These are phyloP conservation scores for Pseudomyrmex sp. DNA, from an alignment of 1,140 invertebrate genomes.

Conservation along the genomic window DNA sequence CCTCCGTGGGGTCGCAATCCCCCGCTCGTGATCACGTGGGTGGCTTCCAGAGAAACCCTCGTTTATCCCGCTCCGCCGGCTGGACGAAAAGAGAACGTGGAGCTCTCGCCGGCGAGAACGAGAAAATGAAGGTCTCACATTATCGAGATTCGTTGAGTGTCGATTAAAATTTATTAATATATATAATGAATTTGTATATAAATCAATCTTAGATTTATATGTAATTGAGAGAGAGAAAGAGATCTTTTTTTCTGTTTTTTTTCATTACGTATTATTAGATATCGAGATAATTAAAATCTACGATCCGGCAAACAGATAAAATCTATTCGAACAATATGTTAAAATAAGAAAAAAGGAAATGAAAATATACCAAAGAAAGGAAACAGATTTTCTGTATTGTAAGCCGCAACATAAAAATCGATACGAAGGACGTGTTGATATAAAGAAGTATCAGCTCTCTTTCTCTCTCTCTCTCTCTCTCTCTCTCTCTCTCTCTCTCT, in stretches of 20 bases:
- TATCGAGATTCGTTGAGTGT: constrained; percentile 28
- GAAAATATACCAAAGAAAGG: not conserved
- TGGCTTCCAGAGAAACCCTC: constrained; percentile 63
- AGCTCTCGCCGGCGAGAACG: not conserved
- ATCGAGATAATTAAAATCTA: too few relatives aligned
- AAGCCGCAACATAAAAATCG: not conserved
- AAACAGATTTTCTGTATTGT: not conserved
- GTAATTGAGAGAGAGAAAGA: too few relatives aligned
- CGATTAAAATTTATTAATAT: not conserved
- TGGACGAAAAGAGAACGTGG: constrained; percentile 36
- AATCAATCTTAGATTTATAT: not conserved
- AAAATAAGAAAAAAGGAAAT: not conserved
- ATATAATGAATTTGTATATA: constrained; percentile 6
- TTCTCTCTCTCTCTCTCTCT: not conserved
- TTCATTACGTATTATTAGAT: not conserved
- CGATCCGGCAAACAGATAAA: too few relatives aligned
- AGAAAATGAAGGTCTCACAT: constrained; percentile 46
- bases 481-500: too few relatives aligned
- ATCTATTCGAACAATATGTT: not conserved
- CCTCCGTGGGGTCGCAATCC: constrained; percentile 72
- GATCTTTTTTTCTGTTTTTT: not conserved
- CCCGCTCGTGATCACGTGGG: constrained; percentile 68
- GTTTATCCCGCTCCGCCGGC: constrained; percentile 60
- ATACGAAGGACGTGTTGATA: not conserved
- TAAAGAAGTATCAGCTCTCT: not conserved